These are phyloP conservation scores for Dexiosoma caninum DNA, from an alignment of 2,888 invertebrate species.

Conservation along the genomic window DNA sequence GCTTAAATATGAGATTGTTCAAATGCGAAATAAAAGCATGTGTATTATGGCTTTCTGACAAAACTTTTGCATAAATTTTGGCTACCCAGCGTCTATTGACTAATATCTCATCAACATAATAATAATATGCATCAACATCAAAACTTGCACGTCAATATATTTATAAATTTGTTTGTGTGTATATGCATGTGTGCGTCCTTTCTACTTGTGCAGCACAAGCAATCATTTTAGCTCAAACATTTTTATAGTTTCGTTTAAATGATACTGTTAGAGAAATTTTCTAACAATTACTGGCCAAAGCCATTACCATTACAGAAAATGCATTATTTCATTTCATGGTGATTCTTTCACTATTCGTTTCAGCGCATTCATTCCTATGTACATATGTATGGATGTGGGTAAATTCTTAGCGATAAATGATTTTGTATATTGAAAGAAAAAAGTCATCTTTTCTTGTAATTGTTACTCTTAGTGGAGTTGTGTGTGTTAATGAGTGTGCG, in stretches of 20 bases:
- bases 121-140: not conserved
- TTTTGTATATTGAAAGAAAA: not conserved
- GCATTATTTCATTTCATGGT: slow-evolving; percentile 44
- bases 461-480: slow-evolving; percentile 39
- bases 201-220: not conserved
- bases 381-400: not conserved
- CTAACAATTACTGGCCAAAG: slow-evolving; percentile 43
- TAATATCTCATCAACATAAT: slow-evolving; percentile 18
- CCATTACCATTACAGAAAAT: slow-evolving; percentile 25
- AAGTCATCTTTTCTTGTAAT: not conserved
- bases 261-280: slow-evolving; percentile 18
- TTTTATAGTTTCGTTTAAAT: slow-evolving; percentile 23
- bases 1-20: slow-evolving; percentile 3
- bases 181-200: not conserved
- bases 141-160: not conserved
- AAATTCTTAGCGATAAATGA: not conserved
- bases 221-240: not conserved
- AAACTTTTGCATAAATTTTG: slow-evolving; percentile 48
- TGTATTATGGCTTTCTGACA: slow-evolving; percentile 48
- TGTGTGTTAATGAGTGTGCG: slow-evolving; percentile 1
- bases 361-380: not conserved
- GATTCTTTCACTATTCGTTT: slow-evolving; percentile 45
- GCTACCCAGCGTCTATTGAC: slow-evolving; percentile 33
- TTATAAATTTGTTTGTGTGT: slow-evolving; percentile 10
- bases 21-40: slow-evolving; percentile 19